Percentiles rank a stretch among this genome's conserved stretches.
These are phyloP conservation scores for Scolopax mira DNA, from an alignment of 2,113 vertebrate genomes.

Conservation along the genomic window DNA sequence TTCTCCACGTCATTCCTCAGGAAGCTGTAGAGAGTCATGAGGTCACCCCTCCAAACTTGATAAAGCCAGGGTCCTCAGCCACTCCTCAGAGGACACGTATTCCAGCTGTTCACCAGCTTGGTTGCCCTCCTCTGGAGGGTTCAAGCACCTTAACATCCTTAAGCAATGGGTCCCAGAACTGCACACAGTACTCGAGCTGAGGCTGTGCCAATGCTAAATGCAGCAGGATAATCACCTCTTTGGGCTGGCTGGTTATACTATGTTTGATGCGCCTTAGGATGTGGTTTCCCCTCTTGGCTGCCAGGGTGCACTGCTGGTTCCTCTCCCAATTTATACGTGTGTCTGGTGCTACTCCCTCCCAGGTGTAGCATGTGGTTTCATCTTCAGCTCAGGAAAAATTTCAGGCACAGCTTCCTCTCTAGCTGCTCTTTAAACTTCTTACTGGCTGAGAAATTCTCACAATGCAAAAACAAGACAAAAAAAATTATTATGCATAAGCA, in stretches of 20 bases:
- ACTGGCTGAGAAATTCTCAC: not conserved
- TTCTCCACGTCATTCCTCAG: not conserved
- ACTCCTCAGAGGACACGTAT: not conserved
- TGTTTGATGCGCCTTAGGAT: not conserved
- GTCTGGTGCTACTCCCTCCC: not conserved
- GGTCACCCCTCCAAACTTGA: not conserved
- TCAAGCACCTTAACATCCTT: not conserved
- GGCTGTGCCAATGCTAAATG: not conserved
- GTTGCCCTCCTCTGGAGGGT: not conserved
- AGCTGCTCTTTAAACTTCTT: not conserved
- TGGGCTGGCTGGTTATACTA: not conserved
- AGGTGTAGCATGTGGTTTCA: not conserved
- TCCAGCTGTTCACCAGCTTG: not conserved
- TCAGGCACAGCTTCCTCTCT: not conserved
- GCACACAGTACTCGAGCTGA: not conserved
- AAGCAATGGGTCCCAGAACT: not conserved
- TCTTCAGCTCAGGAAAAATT: not conserved
- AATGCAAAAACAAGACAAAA: not conserved
- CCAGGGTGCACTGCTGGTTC: not conserved
- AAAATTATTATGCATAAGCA: not conserved
- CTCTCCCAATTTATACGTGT: not conserved
- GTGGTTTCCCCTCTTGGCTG: not conserved
- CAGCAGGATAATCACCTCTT: no score
- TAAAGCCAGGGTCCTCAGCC: not conserved
- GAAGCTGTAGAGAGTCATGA: not conserved